Evolutionary conservation across 2,797 vertebrate genomes (phyloP).

Genomic region (Spinibarbus caldwelli): DNA sequence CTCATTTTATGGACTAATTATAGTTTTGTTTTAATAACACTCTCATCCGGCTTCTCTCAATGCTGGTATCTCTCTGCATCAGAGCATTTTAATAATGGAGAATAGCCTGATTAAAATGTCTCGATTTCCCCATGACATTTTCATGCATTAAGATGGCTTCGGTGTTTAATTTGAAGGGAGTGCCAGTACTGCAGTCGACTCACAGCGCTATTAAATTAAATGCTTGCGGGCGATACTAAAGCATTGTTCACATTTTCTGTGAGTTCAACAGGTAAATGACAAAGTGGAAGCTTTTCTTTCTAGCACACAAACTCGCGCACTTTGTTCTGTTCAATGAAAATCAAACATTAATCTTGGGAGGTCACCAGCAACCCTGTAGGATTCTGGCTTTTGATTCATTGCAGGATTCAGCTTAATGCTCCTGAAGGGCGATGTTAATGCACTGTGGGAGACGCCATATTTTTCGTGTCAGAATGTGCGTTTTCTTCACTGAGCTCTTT

Average conservation of each 20-base stretch:
- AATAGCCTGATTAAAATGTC: conserved; percentile 53
- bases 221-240: conserved; percentile 17
- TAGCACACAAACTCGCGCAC: neutral
- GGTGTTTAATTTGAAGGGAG: conserved; percentile 38
- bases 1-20: conserved; percentile 59
- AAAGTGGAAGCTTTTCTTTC: conserved; percentile 13
- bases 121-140: conserved; percentile 32
- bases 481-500: conserved; percentile 45
- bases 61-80: conserved; percentile 52
- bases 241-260: conserved; percentile 42
- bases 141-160: conserved; percentile 32
- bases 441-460: conserved; percentile 27
- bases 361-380: conserved; percentile 46
- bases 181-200: conserved; percentile 16
- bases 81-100: conserved; percentile 51
- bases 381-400: conserved; percentile 57
- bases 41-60: conserved; percentile 45
- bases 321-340: neutral
- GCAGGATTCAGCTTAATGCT: conserved; percentile 44
- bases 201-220: conserved; percentile 42
- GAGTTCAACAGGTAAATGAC: conserved; percentile 53
- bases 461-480: conserved; percentile 35
- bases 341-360: conserved; percentile 51
- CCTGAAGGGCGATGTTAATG: conserved; percentile 54
- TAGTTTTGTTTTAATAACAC: conserved; percentile 60